A percentile compares a stretch with the other conserved stretches of the same genome.
Evolutionary conservation across 1,140 invertebrate species (phyloP).

Genomic region (Pygmarrhopalites habei): DNA sequence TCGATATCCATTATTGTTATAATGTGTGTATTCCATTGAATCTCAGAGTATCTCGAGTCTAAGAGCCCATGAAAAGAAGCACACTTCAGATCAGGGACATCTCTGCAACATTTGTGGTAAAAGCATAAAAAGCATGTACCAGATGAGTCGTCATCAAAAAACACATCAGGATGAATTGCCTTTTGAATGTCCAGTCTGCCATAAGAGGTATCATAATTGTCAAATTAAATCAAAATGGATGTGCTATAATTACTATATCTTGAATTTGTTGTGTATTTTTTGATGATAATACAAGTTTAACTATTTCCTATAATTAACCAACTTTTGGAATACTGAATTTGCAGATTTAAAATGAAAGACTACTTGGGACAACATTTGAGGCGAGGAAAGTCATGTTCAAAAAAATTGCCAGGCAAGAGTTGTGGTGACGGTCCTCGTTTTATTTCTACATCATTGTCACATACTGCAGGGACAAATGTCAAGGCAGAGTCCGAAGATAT

Average conservation of each 20-base stretch:
- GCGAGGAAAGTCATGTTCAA: slow-evolving; percentile 1
- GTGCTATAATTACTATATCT: no score
- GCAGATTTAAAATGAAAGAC: slow-evolving; percentile 5
- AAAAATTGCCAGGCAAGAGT: neutral
- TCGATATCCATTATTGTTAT: no score
- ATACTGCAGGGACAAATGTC: neutral
- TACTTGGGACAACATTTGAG: slow-evolving; percentile 1
- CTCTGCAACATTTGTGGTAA: neutral
- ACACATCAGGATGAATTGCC: slow-evolving; percentile 4
- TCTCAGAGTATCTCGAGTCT: no score
- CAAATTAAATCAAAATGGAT: no score
- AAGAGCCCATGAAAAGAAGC: neutral
- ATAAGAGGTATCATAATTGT: neutral
- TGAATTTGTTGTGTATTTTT: no score
- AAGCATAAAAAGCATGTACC: neutral
- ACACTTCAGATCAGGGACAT: neutral
- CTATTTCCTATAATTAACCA: no score
- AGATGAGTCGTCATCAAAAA: neutral
- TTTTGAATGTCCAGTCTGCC: slow-evolving; percentile 2
- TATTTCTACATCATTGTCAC: neutral
- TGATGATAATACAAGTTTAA: no score
- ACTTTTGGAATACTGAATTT: no score
- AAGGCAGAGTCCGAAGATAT: neutral
- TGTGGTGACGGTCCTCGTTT: neutral
- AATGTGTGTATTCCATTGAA: no score